Conservation (phyloP, 2,113 vertebrate genomes). For the Sylvicapra grimmia region DNA sequence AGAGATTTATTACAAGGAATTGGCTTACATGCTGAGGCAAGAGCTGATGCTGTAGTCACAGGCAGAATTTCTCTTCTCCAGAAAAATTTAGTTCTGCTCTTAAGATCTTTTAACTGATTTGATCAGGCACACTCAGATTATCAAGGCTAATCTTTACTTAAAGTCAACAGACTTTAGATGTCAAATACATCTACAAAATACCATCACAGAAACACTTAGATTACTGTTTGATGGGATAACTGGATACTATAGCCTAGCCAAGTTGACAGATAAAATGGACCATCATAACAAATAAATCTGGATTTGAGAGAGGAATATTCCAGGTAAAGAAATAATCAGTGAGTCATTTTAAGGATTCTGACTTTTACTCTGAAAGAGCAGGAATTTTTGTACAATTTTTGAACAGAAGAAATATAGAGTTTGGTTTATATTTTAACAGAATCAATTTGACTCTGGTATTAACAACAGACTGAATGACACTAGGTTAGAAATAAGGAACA, state of each 20-base stretch:
- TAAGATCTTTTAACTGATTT: background rate
- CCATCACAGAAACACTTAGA: constrained; percentile 9
- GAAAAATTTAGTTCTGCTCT: background rate
- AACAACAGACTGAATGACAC: background rate
- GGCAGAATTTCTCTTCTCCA: background rate
- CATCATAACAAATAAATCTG: background rate
- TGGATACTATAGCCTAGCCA: background rate
- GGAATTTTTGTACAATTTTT: background rate
- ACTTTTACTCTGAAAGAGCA: background rate
- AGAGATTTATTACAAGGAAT: background rate
- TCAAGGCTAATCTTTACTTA: constrained; percentile 16
- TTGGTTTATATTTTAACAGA: background rate
- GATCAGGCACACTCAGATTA: constrained; percentile 19
- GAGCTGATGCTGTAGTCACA: background rate
- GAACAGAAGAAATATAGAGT: background rate
- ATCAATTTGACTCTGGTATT: background rate
- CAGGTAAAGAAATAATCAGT: background rate
- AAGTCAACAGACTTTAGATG: background rate
- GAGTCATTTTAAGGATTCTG: background rate
- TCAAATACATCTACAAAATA: constrained; percentile 9
- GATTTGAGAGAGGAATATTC: background rate
- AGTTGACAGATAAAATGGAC: background rate
- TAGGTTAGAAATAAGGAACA: background rate
- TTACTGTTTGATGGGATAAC: background rate
- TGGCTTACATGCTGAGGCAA: background rate